Evolutionary conservation across 2,888 invertebrate species (phyloP), one percentile per base, ranked within the genome.

Genomic region (Azorinus chamasolen): DNA sequence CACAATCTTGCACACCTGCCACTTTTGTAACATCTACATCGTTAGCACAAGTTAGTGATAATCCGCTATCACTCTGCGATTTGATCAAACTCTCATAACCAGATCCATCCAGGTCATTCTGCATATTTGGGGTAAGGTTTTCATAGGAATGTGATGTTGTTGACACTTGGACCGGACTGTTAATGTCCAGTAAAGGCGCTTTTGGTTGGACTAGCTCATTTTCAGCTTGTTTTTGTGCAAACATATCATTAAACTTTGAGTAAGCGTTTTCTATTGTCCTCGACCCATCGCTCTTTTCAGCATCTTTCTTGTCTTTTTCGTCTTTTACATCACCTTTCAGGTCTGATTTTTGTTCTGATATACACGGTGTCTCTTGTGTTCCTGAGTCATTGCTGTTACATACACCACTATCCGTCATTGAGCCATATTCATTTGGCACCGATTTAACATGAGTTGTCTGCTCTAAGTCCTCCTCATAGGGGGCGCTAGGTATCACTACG

Each of bases 91-190:
- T 41, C 16, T 62, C 62, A 53, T 62, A 62, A 20, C 51, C 39
- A 10, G 22, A n/a, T 22, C 41, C 14, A n/a, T 32, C 43, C 46
- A 20, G 12, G 1, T 5, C n/a, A 3, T 55, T 32, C 43, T 48
- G 45, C 18, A 54, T 48, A 22, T 62, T 58, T 41, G 61, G 46
- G 54, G 75, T 71, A 12, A 81, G 66, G 43, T 81, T 74, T 65
- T 84, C 83, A 39, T 84, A 84, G 70, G 81, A 77, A 77, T 84
- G 79, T 68, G 72, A 18, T 24, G 62, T 62, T 39, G 22, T 32
- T 1, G 64, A 51, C 0, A 51, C 27, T 27, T 48, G 54, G 8
- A 64, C 6, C 4, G 54, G 54, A 22, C 45, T 45, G 25, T 54
- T 45, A 22, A 54, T 43, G 32, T 64, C 64, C 20, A 54, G 18